Evolutionary conservation across 2,888 invertebrate genomes (phyloP).

Genomic region (Acronicta alni): DNA sequence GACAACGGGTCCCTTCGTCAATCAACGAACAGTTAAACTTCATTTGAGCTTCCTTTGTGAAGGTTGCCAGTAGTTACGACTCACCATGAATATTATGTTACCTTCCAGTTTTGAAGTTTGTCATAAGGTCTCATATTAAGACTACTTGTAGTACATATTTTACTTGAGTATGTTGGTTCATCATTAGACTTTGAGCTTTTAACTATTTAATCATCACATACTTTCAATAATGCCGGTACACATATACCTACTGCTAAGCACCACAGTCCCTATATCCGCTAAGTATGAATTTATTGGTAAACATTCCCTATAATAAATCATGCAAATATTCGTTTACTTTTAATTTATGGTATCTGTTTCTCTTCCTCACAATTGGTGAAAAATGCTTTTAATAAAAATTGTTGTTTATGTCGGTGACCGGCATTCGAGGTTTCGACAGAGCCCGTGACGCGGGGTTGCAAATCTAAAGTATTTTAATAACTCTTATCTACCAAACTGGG

Average conservation of each 20-base stretch:
- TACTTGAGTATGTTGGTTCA: conserved; percentile 3
- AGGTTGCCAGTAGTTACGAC: conserved; percentile 60
- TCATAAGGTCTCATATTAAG: conserved; percentile 33
- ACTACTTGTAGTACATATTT: conserved; percentile 27
- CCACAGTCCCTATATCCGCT: background rate
- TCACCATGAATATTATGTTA: conserved; percentile 68
- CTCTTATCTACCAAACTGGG: conserved; percentile 62
- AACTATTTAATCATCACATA: background rate
- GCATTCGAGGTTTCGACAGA: conserved; percentile 51
- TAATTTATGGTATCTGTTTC: conserved; percentile 51
- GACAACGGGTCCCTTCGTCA: conserved; percentile 84
- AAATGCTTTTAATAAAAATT: conserved; percentile 71
- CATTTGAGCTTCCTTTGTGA: conserved; percentile 81
- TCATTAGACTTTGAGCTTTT: too few relatives aligned
- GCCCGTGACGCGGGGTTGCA: conserved; percentile 52
- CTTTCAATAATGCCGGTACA: background rate
- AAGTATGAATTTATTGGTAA: conserved; percentile 31
- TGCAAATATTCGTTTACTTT: conserved; percentile 28
- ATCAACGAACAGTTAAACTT: conserved; percentile 84
- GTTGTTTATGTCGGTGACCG: conserved; percentile 59
- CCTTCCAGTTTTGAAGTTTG: conserved; percentile 53
- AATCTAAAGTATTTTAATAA: conserved; percentile 79
- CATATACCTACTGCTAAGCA: background rate
- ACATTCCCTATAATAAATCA: conserved; percentile 42
- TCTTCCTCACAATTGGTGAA: conserved; percentile 50